Base-by-base conservation (phyloP, 2,113 vertebrate genomes). In the Nycticorax nycticorax region DNA sequence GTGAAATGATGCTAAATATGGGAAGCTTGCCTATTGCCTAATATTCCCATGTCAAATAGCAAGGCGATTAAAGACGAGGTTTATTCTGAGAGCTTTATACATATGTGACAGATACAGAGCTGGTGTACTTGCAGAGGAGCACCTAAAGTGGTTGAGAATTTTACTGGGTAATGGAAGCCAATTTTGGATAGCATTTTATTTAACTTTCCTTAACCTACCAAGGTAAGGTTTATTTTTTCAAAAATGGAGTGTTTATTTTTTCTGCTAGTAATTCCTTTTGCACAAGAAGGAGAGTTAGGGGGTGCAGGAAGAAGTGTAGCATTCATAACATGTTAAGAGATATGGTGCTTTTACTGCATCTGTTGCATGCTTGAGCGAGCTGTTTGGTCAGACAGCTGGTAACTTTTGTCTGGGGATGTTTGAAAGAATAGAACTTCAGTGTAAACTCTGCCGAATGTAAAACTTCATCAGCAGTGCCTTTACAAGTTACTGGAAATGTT, bases 1-100 rank as follows among this genome's bases (percentile, higher is more conserved):
- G 59, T 92, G 89, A 95, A 92, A 47, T 88, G 69, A 76, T 92
- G 91, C 87, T 96, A 89, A 95, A 89, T 92, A 87, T 57, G 73
- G 80, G 93, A 94, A 87, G 81, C 87, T 85, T 89, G 84, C 94
- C 80, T 89, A 47, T 81, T 95, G 92, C 86, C 81, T 82, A 79
- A 72, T 91, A 78, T 87, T 95, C 89, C 73, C 84, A 75, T 64
- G 92, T 74, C 62, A 81, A 56, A 81, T 78, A 91, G 84, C 92
- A 92, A 56, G 82, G 75, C 80, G 85, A 84, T 93, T 67, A 93
- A 94, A 85, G 59, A 74, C 78, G 75, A 80, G 59, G 83, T 87
- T 76, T 92, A 48, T 95, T 93, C 83, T 93, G 78, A 92, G 77
- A 87, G 43, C 77, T 77, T 84, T 91, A 9, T 35, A 60, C 4